Evolutionary conservation across 2,113 vertebrate species (phyloP), one percentile per base, ranked within the genome.

Genomic region (Carettochelys insculpta): DNA sequence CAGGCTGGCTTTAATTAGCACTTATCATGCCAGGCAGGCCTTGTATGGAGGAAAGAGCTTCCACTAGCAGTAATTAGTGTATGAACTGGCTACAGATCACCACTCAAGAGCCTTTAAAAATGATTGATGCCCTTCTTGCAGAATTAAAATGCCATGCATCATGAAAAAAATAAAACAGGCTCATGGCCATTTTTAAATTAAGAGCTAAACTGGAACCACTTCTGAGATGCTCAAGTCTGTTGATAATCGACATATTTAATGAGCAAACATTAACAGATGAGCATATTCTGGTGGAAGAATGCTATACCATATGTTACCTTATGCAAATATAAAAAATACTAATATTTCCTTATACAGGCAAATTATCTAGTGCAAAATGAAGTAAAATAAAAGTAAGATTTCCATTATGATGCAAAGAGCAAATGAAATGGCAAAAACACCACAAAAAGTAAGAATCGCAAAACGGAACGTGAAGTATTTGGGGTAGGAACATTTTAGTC

Each of bases 91-190:
- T 77, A 51, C 90, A 9, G 65, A 43, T 73, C 61, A 73, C 48
- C 31, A 58, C 47, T 73, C n/a, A 43, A 29, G 54, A 95, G 82
- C 77, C 82, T 92, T 88, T 88, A 86, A 91, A 93, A 80, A 84
- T 92, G 82, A 91, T 16, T 91, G 73, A 92, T 86, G 77, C 29
- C 82, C 83, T 91, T 93, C 85, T 85, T 82, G 43, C 90, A 90
- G 84, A 85, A 43, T 80, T 83, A 78, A 92, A 93, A 93, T 85
- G 51, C 13, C 81, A 90, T 19, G 77, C 82, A 94, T 91, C 92
- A 91, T 92, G 91, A 90, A 95, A 94, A 94, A 95, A 75, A 87
- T 90, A 93, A 93, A 25, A 90, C 88, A 94, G 94, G 83, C 80
- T 94, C 90, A 76, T 88, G 93, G 90, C 83, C 41, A 79, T 24